Conservation (phyloP, 2,888 invertebrate species). For the Hirtodrosophila histrioides region DNA sequence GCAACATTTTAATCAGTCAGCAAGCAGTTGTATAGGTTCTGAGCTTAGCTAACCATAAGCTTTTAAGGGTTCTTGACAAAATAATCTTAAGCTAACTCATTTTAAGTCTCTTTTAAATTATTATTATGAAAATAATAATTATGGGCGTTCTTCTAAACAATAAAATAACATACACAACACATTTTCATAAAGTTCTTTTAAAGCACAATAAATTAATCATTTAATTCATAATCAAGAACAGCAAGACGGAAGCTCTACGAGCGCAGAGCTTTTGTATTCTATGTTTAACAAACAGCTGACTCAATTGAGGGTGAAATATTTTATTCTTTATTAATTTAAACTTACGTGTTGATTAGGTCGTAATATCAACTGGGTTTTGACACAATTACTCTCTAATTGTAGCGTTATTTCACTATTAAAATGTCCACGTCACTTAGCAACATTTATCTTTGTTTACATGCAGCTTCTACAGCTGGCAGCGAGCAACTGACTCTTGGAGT, state of each 20-base stretch:
- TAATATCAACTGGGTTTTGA: neutral
- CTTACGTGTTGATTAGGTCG: neutral
- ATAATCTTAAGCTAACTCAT: too few species aligned
- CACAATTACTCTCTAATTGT: neutral
- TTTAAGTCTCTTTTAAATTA: too few species aligned
- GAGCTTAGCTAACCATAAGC: too few species aligned
- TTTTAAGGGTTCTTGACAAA: too few species aligned
- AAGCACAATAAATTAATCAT: too few species aligned
- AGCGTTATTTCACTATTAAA: neutral
- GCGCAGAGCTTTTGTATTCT: slow-evolving; percentile 2
- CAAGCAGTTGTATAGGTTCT: too few species aligned
- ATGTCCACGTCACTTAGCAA: neutral
- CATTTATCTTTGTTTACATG: slow-evolving; percentile 4
- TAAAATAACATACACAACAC: too few species aligned
- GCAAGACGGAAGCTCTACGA: neutral
- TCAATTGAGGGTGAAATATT: neutral
- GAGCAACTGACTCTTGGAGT: slow-evolving; percentile 4
- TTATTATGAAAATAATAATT: too few species aligned
- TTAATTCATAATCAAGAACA: neutral
- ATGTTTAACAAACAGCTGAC: slow-evolving; percentile 10
- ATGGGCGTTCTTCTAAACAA: too few species aligned
- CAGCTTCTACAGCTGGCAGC: slow-evolving; percentile 14
- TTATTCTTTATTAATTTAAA: neutral
- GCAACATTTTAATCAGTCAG: too few species aligned
- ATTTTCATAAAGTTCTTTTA: too few species aligned